Evolutionary conservation across 2,113 vertebrate genomes (phyloP), one percentile per base, ranked within the genome.

Genomic region (Atrichornis clamosus): DNA sequence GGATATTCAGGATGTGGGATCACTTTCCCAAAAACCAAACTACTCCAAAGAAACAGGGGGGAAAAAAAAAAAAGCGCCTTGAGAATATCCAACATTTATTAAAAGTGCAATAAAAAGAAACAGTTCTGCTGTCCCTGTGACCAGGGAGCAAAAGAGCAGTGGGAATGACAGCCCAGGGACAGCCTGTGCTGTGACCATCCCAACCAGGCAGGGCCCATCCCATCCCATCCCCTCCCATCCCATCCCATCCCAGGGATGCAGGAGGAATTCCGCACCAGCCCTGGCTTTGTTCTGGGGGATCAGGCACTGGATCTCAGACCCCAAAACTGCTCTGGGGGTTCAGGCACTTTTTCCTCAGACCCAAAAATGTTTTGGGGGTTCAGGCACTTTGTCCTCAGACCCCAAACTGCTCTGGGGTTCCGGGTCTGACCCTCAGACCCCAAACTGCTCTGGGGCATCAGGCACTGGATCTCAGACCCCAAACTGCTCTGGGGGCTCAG

Each of bases 41-140:
- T 12, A 12, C 59, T 84, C 49, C 5, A 9, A 80, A 35, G 50
- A 46, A 62, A 47, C 2, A 8, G 60, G n/a, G n/a, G n/a, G n/a
- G 19, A 11, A 11, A 7, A 50, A 41, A n/a, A 27, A 16, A 15
- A 17, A 30, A 56, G 20, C 28, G 39, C 58, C 53, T 79, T 24
- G 33, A 75, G 83, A 92, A 91, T 88, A 92, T 32, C 50, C 37
- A 63, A 86, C 72, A 55, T 95, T 95, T 95, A 95, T 91, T 96
- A 80, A 95, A 96, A 96, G 94, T 96, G 95, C 95, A 95, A 95
- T 89, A 89, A 91, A 86, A 95, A 73, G 15, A 68, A 92, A 86
- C 87, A 75, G 72, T 72, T 88, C 55, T 95, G 73, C 81, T 42
- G 75, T 35, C 80, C 89, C 84, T 52, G 44, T 10, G 52, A 74